phyloP scores from a whole-genome alignment of 2,113 vertebrate genomes.

The Bos indicus region DNA sequence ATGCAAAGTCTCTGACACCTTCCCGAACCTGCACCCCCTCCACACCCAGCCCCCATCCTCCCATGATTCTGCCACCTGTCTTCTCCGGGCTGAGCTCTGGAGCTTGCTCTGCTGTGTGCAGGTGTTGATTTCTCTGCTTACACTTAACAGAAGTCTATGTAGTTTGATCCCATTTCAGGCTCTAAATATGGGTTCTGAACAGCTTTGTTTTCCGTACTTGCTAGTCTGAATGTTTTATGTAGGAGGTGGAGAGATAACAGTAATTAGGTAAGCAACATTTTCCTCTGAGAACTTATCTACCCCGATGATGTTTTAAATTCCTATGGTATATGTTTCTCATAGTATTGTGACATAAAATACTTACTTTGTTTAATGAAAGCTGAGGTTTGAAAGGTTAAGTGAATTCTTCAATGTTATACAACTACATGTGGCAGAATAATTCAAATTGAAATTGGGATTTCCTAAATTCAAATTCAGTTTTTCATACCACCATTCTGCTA shows the following conservation, averaged over 20 bases:
- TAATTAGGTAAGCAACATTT: neutral
- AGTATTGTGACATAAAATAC: neutral
- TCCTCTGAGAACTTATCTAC: neutral
- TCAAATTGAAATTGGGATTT: neutral
- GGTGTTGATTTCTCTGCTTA: neutral
- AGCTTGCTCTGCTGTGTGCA: neutral
- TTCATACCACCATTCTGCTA: neutral
- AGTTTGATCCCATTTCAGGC: neutral
- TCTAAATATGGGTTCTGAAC: neutral
- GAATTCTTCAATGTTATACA: neutral
- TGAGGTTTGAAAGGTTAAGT: neutral
- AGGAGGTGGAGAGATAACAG: neutral
- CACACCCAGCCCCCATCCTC: fast-evolving
- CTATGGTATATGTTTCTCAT: neutral
- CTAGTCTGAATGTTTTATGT: neutral
- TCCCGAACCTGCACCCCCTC: neutral
- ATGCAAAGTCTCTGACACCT: neutral
- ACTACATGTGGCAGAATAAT: neutral
- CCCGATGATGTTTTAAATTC: neutral
- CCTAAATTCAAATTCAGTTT: neutral
- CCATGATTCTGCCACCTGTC: neutral
- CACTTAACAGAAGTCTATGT: neutral
- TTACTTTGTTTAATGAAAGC: neutral
- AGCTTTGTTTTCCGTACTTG: neutral
- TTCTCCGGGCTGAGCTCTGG: neutral